Base-by-base conservation (phyloP, 2,888 invertebrate genomes). In the Acanthosepion esculentum region DNA sequence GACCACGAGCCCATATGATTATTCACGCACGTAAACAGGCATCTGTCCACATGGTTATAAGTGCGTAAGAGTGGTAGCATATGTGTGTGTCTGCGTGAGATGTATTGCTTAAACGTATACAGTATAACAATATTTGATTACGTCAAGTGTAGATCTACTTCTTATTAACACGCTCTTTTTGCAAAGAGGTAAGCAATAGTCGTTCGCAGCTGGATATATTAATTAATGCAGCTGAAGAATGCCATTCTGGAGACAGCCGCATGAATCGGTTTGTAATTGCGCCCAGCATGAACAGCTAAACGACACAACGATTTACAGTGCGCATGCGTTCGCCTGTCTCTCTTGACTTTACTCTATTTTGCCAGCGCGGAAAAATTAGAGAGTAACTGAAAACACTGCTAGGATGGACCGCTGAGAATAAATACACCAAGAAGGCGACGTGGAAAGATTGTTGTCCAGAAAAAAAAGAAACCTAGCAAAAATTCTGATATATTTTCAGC, bases 161-260 rank as follows among this genome's bases (percentile, higher is more conserved):
- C 3, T 8, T n/a, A n/a, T 7, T n/a, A 29, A 29, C n/a, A 78
- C n/a, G n/a, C n/a, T 12, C n/a, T 33, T 78, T n/a, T n/a, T n/a
- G 5, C n/a, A 78, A 33, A 78, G 78, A n/a, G 3, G 12, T n/a
- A n/a, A 78, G 78, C 78, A n/a, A 78, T 78, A 33, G 78, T 5
- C n/a, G 78, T 78, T 78, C 78, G n/a, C 78, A 78, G 78, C 78
- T 78, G 78, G 78, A n/a, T 78, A 33, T 78, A 78, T 78, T 78
- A 78, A 78, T 78, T 78, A 78, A 78, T 78, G n/a, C 78, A 78
- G n/a, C 78, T 4, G 33, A 78, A 78, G n/a, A 78, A 78, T 78
- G n/a, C 15, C 15, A 33, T 78, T 78, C 18, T n/a, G n/a, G 15
- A 78, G n/a, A 78, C n/a, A 78, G n/a, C 78, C 78, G 78, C 33